These are phyloP conservation scores for Orchesellides sinensis DNA, from an alignment of 2,888 invertebrate species.

Conservation along the genomic window DNA sequence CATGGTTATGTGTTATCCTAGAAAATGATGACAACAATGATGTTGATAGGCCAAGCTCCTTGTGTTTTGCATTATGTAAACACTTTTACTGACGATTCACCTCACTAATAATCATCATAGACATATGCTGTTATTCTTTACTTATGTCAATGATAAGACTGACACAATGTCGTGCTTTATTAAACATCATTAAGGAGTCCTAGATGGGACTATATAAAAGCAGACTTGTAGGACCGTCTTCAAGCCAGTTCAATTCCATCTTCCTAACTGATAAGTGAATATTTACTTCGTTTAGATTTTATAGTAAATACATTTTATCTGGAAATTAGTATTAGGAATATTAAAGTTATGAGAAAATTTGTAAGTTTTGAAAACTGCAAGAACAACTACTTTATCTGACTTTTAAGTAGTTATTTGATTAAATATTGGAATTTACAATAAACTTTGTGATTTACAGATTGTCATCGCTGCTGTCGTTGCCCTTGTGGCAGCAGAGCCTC, in stretches of 20 bases:
- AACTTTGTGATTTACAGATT: conserved; percentile 42
- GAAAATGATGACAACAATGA: conserved; percentile 1
- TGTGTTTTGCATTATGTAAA: not conserved
- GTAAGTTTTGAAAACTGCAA: not conserved
- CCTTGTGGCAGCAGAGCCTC: conserved; percentile 59
- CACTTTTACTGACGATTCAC: conserved; percentile 7
- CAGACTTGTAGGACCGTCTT: conserved; percentile 40
- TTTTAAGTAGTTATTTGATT: not conserved
- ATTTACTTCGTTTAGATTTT: not conserved
- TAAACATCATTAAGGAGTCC: conserved; percentile 31
- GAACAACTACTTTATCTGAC: not conserved
- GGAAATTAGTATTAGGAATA: no score
- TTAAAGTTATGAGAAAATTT: not conserved
- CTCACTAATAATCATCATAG: not conserved
- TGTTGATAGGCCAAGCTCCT: not conserved
- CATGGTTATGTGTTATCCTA: not conserved
- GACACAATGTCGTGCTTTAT: conserved; percentile 42
- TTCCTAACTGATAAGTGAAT: not conserved
- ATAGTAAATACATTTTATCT: not conserved
- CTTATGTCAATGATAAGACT: conserved; percentile 42
- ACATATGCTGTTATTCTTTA: conserved; percentile 21
- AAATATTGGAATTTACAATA: not conserved
- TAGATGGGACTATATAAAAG: conserved; percentile 30
- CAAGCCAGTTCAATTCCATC: conserved; percentile 44
- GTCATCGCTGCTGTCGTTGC: conserved; percentile 48